Conservation (phyloP, 2,797 vertebrate genomes). For the Megalops cyprinoides region DNA sequence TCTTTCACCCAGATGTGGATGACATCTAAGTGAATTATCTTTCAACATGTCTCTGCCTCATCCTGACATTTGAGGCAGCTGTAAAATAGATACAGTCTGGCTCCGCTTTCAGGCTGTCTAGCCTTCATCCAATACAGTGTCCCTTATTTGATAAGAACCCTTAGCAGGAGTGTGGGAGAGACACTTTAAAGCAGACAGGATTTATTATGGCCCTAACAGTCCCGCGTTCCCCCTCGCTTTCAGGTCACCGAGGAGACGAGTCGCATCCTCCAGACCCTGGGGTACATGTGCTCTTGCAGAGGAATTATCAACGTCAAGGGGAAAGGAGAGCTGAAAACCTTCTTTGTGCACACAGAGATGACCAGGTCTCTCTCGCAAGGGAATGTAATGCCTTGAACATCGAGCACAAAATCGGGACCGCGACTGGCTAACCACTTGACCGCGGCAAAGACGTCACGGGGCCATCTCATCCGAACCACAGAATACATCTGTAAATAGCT, state of each 20-base stretch:
- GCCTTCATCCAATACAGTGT: background rate
- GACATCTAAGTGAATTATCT: background rate
- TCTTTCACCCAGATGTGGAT: too few species aligned
- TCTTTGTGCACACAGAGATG: slow-evolving; percentile 96
- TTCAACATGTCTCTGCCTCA: background rate
- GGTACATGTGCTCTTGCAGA: slow-evolving; percentile 92
- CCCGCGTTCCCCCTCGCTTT: slow-evolving; percentile 3
- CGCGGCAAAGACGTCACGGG: background rate
- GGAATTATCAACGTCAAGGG: slow-evolving; percentile 98
- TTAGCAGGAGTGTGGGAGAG: background rate
- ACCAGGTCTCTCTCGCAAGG: slow-evolving; percentile 92
- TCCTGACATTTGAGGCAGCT: background rate
- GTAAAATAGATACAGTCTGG: too few species aligned
- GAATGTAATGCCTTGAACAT: slow-evolving; percentile 86
- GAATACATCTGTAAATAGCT: slow-evolving; percentile 66
- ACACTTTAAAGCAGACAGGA: background rate
- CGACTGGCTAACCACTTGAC: background rate
- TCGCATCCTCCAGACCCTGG: slow-evolving; percentile 80
- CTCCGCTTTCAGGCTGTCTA: background rate
- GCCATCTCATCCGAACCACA: slow-evolving; percentile 3
- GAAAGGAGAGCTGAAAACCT: slow-evolving; percentile 95
- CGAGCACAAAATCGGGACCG: background rate
- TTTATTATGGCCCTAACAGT: background rate
- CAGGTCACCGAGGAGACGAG: slow-evolving; percentile 96
- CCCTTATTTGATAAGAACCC: background rate